Evolutionary conservation across 92 coral and sea anemone genomes (phyloP), one percentile per base, ranked within the genome.

Genomic region (Isaurus tuberculatus): DNA sequence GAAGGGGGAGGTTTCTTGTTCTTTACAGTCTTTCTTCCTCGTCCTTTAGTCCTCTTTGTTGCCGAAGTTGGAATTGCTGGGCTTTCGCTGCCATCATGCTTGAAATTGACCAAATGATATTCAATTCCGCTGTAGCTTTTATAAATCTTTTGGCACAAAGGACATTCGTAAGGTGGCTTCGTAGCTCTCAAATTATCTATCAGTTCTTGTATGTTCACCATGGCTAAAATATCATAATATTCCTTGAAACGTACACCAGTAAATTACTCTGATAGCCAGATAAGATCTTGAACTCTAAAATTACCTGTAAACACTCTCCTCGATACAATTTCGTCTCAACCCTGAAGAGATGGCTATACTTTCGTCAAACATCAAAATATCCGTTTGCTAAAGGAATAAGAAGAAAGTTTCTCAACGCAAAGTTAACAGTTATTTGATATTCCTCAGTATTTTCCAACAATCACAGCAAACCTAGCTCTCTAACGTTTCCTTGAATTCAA

Each of bases 101-200:
- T 94, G 83, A 92, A 97, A 72, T 87, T 93, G 31, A 88, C 93
- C 84, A 97, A 89, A 94, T 97, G 99, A 94, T 97, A 97, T 89
- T 97, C 99, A 74, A 97, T 97, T 91, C 99, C 99, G 79, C 98
- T 94, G 86, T 94, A 97, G 92, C 99, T 97, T 91, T 97, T 97
- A 92, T 97, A 97, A 33, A 94, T 92, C 90, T 97, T 97, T 69
- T 97, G 97, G 78, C 99, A 97, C 91, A 97, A 89, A 94, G 99
- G 99, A 83, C 99, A 97, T 79, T 92, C 98, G 80, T 92, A 97
- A 44, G 99, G 99, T 88, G 99, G 97, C 68, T 92, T 89, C 27
- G 98, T 97, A 28, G 97, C 99, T 65, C 98, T 91, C 71, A 97
- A 88, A 70, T 91, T 91, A 85, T 94, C 98, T 89, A 97, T 94